These are phyloP conservation scores for Cyphomyrus plagiostoma DNA, from an alignment of 2,113 vertebrate genomes.

Conservation along the genomic window DNA sequence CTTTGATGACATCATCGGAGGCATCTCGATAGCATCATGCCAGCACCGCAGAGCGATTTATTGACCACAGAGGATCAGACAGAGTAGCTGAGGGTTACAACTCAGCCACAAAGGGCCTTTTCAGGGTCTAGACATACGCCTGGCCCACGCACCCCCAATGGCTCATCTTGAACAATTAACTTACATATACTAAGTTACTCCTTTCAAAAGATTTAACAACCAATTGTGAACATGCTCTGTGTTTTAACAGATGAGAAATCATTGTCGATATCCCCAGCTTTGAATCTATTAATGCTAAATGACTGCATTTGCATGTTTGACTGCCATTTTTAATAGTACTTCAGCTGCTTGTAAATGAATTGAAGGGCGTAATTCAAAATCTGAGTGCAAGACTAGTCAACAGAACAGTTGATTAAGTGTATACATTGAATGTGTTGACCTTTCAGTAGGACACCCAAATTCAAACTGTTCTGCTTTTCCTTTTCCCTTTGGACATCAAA, in stretches of 20 bases:
- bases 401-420: not conserved
- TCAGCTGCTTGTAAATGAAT: not conserved
- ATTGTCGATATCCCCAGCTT: not conserved
- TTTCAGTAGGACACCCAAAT: not conserved
- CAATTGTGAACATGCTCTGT: not conserved
- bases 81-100: not conserved
- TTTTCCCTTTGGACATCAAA: not conserved
- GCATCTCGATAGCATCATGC: not conserved
- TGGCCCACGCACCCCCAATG: not conserved
- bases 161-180: not conserved
- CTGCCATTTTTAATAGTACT: not conserved
- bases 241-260: not conserved
- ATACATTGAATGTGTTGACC: not conserved
- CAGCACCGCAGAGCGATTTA: not conserved
- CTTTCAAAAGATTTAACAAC: not conserved
- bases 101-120: not conserved
- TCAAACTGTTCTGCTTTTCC: not conserved
- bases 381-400: not conserved
- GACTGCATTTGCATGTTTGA: not conserved
- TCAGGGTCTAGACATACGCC: not conserved
- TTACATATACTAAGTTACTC: not conserved
- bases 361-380: not conserved
- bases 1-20: not conserved
- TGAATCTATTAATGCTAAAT: not conserved
- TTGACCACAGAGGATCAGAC: not conserved